phyloP scores from a whole-genome alignment of 2,888 invertebrate genomes.

The Melieria omissa region DNA sequence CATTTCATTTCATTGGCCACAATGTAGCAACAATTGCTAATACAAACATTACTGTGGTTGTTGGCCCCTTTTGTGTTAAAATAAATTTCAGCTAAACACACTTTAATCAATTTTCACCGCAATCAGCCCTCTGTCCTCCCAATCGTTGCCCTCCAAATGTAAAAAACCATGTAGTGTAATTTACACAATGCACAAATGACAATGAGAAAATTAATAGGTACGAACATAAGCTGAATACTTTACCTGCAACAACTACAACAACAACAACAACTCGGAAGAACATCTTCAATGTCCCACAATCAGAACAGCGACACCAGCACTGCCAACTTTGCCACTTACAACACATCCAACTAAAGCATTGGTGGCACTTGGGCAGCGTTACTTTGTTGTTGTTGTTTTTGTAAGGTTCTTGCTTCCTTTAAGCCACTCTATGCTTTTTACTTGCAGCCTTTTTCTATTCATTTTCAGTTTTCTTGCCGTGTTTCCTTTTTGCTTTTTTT shows the following conservation, averaged over 20 bases:
- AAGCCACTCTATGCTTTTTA: neutral
- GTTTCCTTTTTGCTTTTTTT: constrained; percentile 14
- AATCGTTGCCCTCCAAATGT: constrained; percentile 38
- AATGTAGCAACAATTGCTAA: no score
- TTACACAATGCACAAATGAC: constrained; percentile 24
- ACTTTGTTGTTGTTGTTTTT: neutral
- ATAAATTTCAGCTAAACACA: constrained; percentile 13
- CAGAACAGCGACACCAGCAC: neutral
- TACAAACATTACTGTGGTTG: no score
- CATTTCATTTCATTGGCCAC: no score
- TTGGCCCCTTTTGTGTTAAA: neutral
- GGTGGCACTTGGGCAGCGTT: neutral
- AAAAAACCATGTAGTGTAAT: constrained; percentile 39
- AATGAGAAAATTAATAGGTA: constrained; percentile 9
- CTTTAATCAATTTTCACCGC: constrained; percentile 33
- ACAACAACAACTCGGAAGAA: neutral
- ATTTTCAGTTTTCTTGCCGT: neutral
- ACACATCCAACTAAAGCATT: neutral
- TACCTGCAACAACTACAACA: constrained; percentile 13
- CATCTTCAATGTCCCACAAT: neutral
- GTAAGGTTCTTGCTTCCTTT: neutral
- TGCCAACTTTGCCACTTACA: neutral
- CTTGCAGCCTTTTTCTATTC: no score
- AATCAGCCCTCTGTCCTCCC: constrained; percentile 10
- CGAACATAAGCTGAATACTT: constrained; percentile 34